A percentile compares a stretch with the other conserved stretches of the same genome.
phyloP scores from a whole-genome alignment of 2,113 vertebrate genomes.

The Heptranchias perlo region DNA sequence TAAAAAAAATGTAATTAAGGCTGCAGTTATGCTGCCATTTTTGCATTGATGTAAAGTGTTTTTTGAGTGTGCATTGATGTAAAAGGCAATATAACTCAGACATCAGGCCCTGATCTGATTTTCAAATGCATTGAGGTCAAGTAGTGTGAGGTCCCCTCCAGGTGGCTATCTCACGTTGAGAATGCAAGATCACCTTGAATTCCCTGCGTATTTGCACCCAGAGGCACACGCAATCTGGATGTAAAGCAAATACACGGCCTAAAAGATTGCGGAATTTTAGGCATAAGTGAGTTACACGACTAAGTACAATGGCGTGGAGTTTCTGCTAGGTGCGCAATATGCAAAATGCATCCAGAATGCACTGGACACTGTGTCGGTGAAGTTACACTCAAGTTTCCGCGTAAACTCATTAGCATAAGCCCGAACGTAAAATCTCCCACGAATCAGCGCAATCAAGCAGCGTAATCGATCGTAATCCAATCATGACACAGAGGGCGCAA shows the following conservation, averaged over 20 bases:
- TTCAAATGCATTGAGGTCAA: neutral
- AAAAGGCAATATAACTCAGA: neutral
- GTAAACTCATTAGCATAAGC: neutral
- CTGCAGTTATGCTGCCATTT: neutral
- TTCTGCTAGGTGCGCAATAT: neutral
- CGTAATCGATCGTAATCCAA: too few species aligned
- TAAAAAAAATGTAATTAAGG: neutral
- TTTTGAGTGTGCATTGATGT: neutral
- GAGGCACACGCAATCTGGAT: neutral
- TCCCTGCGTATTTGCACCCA: neutral
- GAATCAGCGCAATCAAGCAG: neutral
- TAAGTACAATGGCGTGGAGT: neutral
- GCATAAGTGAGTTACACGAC: neutral
- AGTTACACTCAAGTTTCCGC: neutral
- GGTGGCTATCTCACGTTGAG: neutral
- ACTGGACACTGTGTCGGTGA: neutral
- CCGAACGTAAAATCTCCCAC: neutral
- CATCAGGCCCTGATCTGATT: neutral
- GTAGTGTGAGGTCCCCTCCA: neutral
- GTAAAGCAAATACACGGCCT: neutral
- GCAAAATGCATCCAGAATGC: neutral
- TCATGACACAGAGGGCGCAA: too few species aligned
- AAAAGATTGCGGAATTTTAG: neutral
- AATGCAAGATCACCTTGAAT: neutral
- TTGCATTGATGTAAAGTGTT: neutral